Evolutionary conservation across 2,888 invertebrate genomes (phyloP).

Genomic region (Erebia epiphron): DNA sequence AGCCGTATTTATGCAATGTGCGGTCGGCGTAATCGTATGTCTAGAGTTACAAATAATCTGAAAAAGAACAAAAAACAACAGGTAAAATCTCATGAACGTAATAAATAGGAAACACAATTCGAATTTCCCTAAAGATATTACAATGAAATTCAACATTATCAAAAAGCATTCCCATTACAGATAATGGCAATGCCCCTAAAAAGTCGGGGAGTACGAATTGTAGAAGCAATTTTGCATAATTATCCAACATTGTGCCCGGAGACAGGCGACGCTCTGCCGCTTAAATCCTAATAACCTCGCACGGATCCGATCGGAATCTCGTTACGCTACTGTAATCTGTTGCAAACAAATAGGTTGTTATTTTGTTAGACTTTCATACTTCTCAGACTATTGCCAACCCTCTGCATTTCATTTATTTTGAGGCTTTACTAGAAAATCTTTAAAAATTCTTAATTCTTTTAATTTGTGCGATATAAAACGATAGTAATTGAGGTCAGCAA

Average conservation of each 20-base stretch:
- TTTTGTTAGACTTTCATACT: constrained; percentile 52
- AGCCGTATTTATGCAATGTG: constrained; percentile 75
- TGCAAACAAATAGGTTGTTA: constrained; percentile 66
- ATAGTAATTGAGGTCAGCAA: neutral
- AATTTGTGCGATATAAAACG: neutral
- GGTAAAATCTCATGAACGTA: constrained; percentile 47
- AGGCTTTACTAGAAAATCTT: neutral
- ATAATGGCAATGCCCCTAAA: constrained; percentile 79
- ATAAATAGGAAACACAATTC: constrained; percentile 59
- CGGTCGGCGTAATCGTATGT: constrained; percentile 65
- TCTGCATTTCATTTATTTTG: neutral
- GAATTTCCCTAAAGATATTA: constrained; percentile 69
- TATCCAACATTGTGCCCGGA: constrained; percentile 66
- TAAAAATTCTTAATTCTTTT: neutral
- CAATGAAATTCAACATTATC: constrained; percentile 78
- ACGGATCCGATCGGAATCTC: constrained; percentile 74
- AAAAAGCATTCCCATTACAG: constrained; percentile 78
- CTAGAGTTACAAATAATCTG: constrained; percentile 56
- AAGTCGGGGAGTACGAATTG: constrained; percentile 77
- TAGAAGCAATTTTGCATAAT: constrained; percentile 82
- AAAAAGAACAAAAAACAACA: constrained; percentile 41
- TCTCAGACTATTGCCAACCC: constrained; percentile 15
- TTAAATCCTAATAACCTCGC: constrained; percentile 78
- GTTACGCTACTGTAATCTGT: constrained; percentile 73
- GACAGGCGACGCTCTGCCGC: constrained; percentile 67